A percentile compares a stretch with the other conserved stretches of the same genome.
phyloP scores from a whole-genome alignment of 2,113 vertebrate genomes.

The Mormyrus lacerda region DNA sequence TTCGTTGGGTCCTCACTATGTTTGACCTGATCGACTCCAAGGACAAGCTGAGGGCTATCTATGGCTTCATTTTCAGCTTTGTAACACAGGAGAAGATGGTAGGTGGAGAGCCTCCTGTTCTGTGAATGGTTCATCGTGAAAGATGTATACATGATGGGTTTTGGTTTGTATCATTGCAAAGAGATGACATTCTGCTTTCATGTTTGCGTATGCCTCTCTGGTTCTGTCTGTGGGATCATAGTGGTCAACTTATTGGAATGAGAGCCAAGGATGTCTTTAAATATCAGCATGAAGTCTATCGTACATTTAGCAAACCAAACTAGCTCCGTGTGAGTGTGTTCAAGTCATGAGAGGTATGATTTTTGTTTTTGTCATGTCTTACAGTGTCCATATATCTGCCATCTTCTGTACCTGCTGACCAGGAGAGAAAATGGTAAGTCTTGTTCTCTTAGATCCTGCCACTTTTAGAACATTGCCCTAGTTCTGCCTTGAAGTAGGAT shows the following conservation, averaged over 20 bases:
- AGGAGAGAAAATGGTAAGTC: constrained; percentile 79
- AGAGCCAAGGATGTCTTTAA: background rate
- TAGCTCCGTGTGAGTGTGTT: background rate
- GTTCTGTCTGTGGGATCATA: background rate
- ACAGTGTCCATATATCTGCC: constrained; percentile 81
- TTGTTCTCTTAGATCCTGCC: background rate
- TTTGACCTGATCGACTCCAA: constrained; percentile 87
- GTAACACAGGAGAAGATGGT: constrained; percentile 80
- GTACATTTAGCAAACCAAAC: background rate
- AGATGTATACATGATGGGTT: background rate
- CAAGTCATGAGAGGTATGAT: background rate
- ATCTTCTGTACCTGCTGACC: constrained; percentile 83
- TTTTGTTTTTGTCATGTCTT: constrained; percentile 32
- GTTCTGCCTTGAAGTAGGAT: background rate
- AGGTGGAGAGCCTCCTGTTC: constrained; percentile 36
- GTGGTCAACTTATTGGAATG: background rate
- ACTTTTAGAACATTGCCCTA: background rate
- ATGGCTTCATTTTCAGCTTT: constrained; percentile 85
- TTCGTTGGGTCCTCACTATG: constrained; percentile 82
- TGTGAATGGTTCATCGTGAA: background rate
- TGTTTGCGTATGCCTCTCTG: background rate
- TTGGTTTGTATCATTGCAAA: background rate
- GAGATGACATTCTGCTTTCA: background rate
- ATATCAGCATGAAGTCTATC: background rate
- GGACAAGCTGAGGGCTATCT: constrained; percentile 74